Evolutionary conservation across 2,797 vertebrate genomes (phyloP), one percentile per base, ranked within the genome.

Genomic region (Poecilia gillii): DNA sequence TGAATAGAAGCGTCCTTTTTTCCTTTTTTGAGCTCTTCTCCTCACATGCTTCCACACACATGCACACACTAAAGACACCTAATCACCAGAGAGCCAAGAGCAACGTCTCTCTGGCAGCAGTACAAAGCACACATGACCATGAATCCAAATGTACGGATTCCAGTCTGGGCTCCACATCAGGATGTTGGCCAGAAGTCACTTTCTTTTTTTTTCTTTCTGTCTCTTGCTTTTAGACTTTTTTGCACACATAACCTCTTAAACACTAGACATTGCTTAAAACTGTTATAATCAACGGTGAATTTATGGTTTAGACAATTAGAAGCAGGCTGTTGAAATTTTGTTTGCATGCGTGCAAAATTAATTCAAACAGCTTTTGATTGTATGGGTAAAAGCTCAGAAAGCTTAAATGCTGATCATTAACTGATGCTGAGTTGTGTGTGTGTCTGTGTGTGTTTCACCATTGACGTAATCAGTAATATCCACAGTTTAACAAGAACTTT

Each of bases 81-180:
- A 81, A 89, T 88, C 75, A 41, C 78, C 77, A 71, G 74, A 81
- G 74, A 91, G 89, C 89, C 90, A 78, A 76, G 76, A 91, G 91
- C 84, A 83, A 80, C 4, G 82, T 92, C 91, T 88, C 45, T 36
- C 78, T 95, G 94, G 95, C 91, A 87, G 55, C 74, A 90, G 90
- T 87, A 93, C 91, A 95, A 94, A 94, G 92, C 78, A 81, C 86
- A 91, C 88, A 88, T 92, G 90, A 92, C 83, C 85, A 81, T 90
- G 89, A 91, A 93, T 93, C 89, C 84, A 89, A 94, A 93, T 87
- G 87, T 86, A 89, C 90, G 79, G 82, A 90, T 81, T 86, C 77
- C 70, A 75, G 85, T 90, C 80, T 80, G 89, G 86, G 79, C 86
- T 85, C 73, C 73, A 81, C 83, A 84, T 90, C 89, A 88, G 83